Evolutionary conservation across 1,140 invertebrate genomes (phyloP).

Genomic region (Zophobas morio): DNA sequence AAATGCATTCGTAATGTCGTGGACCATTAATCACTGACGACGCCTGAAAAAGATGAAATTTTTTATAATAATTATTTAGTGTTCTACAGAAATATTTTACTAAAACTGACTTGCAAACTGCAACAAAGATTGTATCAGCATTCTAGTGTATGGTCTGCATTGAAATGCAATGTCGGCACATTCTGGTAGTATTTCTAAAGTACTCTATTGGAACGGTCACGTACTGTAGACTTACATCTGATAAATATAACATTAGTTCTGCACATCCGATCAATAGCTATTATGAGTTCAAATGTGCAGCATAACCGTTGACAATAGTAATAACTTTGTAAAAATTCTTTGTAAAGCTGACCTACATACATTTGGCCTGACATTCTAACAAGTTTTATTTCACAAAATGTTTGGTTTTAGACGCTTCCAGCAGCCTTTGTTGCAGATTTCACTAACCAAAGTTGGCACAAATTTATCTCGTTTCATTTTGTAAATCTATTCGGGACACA

Average conservation of each 20-base stretch:
- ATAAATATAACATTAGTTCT: slow-evolving; percentile 39
- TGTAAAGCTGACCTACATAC: slow-evolving; percentile 29
- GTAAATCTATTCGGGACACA: slow-evolving; percentile 7
- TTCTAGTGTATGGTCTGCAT: neutral
- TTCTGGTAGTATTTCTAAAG: slow-evolving; percentile 18
- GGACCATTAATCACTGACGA: neutral
- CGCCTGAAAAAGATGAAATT: too few species aligned
- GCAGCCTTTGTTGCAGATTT: slow-evolving; percentile 22
- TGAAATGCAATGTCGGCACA: slow-evolving; percentile 19
- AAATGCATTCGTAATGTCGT: neutral
- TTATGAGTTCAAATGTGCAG: neutral
- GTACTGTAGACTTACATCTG: slow-evolving; percentile 14
- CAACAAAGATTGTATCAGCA: slow-evolving; percentile 2
- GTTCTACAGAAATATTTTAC: too few species aligned
- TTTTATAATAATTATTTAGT: too few species aligned
- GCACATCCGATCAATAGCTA: slow-evolving; percentile 4
- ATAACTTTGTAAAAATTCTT: slow-evolving; percentile 18
- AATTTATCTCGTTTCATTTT: slow-evolving; percentile 13
- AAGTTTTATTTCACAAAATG: slow-evolving; percentile 19
- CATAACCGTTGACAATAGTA: neutral
- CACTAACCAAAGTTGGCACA: slow-evolving; percentile 21
- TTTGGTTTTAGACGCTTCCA: neutral
- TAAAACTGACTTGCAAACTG: slow-evolving; percentile 1
- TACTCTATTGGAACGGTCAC: slow-evolving; percentile 26
- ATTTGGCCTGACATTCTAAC: neutral